phyloP scores from a whole-genome alignment of 2,888 invertebrate genomes.

The Gortyna flavago region DNA sequence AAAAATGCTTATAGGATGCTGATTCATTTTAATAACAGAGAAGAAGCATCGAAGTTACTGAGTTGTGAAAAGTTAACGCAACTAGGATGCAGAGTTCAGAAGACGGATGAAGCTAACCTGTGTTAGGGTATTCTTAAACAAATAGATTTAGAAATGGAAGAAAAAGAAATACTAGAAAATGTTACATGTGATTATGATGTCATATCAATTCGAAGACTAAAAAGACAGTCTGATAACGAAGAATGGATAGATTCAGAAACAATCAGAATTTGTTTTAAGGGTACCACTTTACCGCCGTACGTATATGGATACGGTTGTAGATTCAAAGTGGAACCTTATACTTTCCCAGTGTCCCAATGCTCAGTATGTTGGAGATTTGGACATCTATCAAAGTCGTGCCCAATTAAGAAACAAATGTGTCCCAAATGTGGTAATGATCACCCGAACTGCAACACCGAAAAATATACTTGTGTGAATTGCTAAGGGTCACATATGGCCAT shows the following conservation, averaged over 20 bases:
- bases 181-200: not conserved
- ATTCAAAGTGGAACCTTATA: constrained; percentile 43
- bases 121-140: constrained; percentile 1
- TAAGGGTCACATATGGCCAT: constrained; percentile 27
- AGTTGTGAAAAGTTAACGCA: not conserved
- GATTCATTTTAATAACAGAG: constrained; percentile 11
- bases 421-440: too few relatives aligned
- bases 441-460: too few relatives aligned
- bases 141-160: constrained; percentile 25
- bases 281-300: not conserved
- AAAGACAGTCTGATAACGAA: not conserved
- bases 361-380: constrained; percentile 43
- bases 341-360: constrained; percentile 44
- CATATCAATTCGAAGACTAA: constrained; percentile 13
- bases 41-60: constrained; percentile 16
- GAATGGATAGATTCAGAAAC: constrained; percentile 19
- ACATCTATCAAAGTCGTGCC: not conserved
- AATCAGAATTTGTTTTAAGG: constrained; percentile 31
- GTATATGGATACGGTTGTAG: constrained; percentile 13
- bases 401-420: too few relatives aligned
- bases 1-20: constrained; percentile 12
- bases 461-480: too few relatives aligned
- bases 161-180: constrained; percentile 20
- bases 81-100: constrained; percentile 19
- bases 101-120: not conserved